Base-by-base conservation (phyloP, 2,113 vertebrate species). In the Recurvirostra avosetta region DNA sequence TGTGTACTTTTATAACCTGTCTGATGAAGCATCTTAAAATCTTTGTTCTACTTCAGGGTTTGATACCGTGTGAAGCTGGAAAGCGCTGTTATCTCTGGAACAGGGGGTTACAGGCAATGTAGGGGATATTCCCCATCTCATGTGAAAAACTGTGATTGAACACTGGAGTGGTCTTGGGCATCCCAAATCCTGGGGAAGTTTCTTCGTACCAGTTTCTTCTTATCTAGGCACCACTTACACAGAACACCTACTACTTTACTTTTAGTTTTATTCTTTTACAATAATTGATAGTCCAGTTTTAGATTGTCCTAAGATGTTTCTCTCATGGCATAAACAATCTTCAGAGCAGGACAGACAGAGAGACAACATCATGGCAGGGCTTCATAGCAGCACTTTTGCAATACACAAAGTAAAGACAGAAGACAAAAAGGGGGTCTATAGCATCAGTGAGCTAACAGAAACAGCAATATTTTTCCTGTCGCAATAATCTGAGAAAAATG, bases 51-150 rank as follows among this genome's bases (percentile, higher is more conserved):
- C 14, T 92, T 88, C 32, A 67, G n/a, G 9, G 17, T 67, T 58
- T 83, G 40, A 41, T 38, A 55, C 7, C 23, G 12, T 47, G 29
- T 6, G 26, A 78, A 67, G 47, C 9, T 56, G 76, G 30, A 23
- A 68, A 82, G 56, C 2, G 2, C 17, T 52, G 19, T 58, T 71
- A 21, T 15, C 9, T 52, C 68, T 68, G 49, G 16, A 92, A 78
- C 4, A 41, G 7, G 10, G 25, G 4, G 8, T 87, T 85, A 71
- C 12, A 81, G 52, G 18, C 12, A 85, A 32, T 0, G 0, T 3
- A 77, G 20, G 8, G 29, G 43, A 38, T 55, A 67, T 47, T 62
- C 15, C 15, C 8, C 16, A 50, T 17, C 9, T 88, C 49, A 27
- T 2, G 1, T 13, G 6, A 78, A 85, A 81, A 82, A 6, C 9